These are phyloP conservation scores for Aegithalos caudatus DNA, from an alignment of 2,113 vertebrate genomes.

Conservation along the genomic window DNA sequence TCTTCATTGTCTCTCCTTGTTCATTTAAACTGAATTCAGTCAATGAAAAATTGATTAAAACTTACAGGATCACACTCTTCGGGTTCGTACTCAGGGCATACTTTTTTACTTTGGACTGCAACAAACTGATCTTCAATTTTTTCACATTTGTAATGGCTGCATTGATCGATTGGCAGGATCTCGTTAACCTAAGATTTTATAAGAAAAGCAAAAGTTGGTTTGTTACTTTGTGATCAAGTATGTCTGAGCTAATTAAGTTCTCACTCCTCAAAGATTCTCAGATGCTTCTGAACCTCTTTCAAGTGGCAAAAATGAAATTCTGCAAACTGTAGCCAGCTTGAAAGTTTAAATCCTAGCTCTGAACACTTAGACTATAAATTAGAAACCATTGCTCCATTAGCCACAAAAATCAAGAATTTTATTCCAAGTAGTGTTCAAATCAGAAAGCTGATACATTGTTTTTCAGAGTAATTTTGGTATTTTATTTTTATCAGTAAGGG, in stretches of 20 bases:
- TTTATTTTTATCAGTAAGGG: background rate
- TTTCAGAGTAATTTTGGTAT: background rate
- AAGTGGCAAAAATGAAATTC: background rate
- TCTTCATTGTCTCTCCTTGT: background rate
- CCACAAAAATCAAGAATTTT: background rate
- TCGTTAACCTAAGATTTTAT: conserved; percentile 68
- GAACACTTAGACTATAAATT: background rate
- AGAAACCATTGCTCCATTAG: background rate
- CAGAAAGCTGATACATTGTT: background rate
- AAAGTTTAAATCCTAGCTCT: background rate
- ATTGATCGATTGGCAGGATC: conserved; percentile 72
- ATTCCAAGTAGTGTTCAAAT: background rate
- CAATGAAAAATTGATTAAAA: background rate
- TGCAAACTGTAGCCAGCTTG: background rate
- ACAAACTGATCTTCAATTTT: conserved; percentile 41
- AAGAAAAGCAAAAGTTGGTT: background rate
- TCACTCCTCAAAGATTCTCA: background rate
- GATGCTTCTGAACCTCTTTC: background rate
- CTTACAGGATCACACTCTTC: conserved; percentile 79
- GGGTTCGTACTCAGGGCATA: conserved; percentile 68
- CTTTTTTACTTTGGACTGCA: conserved; percentile 36
- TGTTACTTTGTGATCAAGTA: background rate
- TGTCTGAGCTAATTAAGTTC: background rate
- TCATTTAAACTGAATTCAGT: background rate
- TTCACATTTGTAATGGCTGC: conserved; percentile 80